Evolutionary conservation across 2,888 invertebrate genomes (phyloP), one percentile per base, ranked within the genome.

Genomic region (Catocala nupta): DNA sequence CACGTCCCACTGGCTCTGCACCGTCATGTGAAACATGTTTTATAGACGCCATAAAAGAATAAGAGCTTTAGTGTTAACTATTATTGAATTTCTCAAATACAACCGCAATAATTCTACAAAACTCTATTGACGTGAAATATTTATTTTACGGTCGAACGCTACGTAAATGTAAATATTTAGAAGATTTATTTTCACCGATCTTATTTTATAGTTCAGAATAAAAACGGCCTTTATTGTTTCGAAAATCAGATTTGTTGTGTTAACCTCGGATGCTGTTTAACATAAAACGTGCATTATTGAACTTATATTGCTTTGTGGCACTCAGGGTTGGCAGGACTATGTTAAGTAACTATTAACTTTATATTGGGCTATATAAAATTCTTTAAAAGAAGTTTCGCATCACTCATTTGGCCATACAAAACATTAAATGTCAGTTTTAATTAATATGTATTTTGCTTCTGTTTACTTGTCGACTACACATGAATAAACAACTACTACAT

Each of bases 11-110:
- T 73, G 75, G 77, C 80, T 71, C 66, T 65, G 53, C 71, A 73
- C 71, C 76, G 77, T 74, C 76, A 79, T 80, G 73, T 69, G 69
- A 73, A 70, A 76, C 75, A 72, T 82, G 80, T 70, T 84, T 86
- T 86, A 88, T 85, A 71, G 75, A 53, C 60, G 54, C 76, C 77
- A 83, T 85, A 86, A 85, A 85, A 82, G 70, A 77, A 81, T 83
- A 81, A 82, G 75, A 77, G 70, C 75, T 74, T 81, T 73, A 70
- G 71, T 77, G 77, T 79, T 80, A 70, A 80, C 78, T 81, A 84
- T 83, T 80, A 83, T 80, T 76, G 74, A 70, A 80, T 77, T 71
- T 63, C 65, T 71, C 68, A 70, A 71, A 76, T 72, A 72, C 73
- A 68, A 77, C 63, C 55, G 62, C 70, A 69, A 77, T 77, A 65